Base-by-base conservation (phyloP, 2,888 invertebrate species). In the Latheticus oryzae region DNA sequence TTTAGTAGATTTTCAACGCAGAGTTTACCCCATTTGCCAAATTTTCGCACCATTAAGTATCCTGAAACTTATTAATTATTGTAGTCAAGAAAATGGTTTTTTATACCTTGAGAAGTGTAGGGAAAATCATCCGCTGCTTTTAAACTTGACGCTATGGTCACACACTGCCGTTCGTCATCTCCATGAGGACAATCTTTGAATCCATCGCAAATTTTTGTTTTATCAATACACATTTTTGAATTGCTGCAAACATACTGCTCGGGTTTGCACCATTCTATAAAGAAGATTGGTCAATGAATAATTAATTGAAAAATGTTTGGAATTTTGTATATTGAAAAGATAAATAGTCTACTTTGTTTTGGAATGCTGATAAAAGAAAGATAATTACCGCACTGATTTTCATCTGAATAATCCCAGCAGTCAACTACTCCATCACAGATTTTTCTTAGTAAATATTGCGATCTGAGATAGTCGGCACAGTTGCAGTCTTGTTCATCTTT, bases 371-470 rank as follows among this genome's bases (percentile, higher is more conserved):
- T n/a, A n/a, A n/a, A n/a, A n/a, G n/a, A n/a, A n/a, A n/a, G n/a
- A n/a, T n/a, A n/a, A n/a, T 78, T 81, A 89, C 90, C 89, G 74
- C 91, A 90, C 64, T 86, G 82, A 68, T 85, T 85, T 77, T 91
- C 91, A 74, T 91, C 91, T 0, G 89, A 87, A 72, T 85, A 89
- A 73, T 91, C 91, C 86, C 87, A 88, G 70, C 91, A 91, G 70
- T 91, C 91, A 1, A 89, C 85, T 15, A 88, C 82, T 1, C 91
- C 91, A 68, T 91, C 91, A 71, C 91, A 91, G 40, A 91, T 87
- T 76, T 91, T 91, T 7, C 87, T 82, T 58, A 85, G 80, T 0
- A 89, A 81, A 62, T 85, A 84, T 69, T 90, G 89, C 1, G 88
- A 85, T 51, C 82, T 82, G 28, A 91, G 75, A 67, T 88, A 89